Evolutionary conservation across 2,888 invertebrate species (phyloP), one percentile per base, ranked within the genome.

Genomic region (Cryptocephalus primarius): DNA sequence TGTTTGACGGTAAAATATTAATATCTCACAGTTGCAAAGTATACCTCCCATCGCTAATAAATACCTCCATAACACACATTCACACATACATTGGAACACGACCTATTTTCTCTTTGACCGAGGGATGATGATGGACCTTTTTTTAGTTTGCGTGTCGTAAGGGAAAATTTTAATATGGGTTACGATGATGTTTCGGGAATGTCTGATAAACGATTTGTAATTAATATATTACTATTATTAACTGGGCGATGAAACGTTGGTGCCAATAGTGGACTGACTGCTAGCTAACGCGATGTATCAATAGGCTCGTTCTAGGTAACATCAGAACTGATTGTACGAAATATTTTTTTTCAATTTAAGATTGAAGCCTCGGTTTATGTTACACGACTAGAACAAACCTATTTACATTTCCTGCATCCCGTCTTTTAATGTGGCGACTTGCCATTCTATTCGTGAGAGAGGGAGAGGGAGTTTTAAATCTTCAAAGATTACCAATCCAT

Each of bases 201-300:
- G 22, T 22, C 22, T 22, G 22, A 22, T 22, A 6, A 36, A 36
- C n/a, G 36, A 36, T 36, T 36, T 36, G 22, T 22, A 22, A 22
- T 22, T 22, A 22, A 22, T 22, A 22, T 22, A 22, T 6, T 6
- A 22, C 6, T 22, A 22, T 22, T 22, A 22, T 6, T 22, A 22
- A 22, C 22, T 22, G 22, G 22, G 22, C 22, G 22, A 22, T 22
- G 22, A 22, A 22, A 22, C 22, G 22, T 63, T 62, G 62, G 67
- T 67, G 67, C 67, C 66, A 67, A 67, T 62, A 58, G 63, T 61
- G 63, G 60, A 57, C 50, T 22, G 22, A 22, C 12, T 43, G 50
- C 52, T 56, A 55, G 59, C 58, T 60, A 58, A 53, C 51, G 52
- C 55, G 46, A 57, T 22, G 22, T 22, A 6, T 22, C 22, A 22